phyloP scores from a whole-genome alignment of 1,140 invertebrate genomes.

The Pachyrhynchus sulphureomaculatus region DNA sequence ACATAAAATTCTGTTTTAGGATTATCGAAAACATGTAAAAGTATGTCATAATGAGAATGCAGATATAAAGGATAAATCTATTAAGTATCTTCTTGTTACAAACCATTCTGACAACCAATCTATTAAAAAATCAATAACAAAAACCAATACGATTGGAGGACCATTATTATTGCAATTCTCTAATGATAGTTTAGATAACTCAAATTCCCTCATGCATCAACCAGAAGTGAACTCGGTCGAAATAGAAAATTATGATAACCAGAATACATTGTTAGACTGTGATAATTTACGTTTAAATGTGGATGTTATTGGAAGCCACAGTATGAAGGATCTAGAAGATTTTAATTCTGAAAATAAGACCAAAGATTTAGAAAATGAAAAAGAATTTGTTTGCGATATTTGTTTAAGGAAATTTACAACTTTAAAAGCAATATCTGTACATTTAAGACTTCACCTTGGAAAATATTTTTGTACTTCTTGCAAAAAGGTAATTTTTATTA shows the following conservation, averaged over 20 bases:
- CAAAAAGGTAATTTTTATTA: constrained; percentile 48
- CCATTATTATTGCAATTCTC: constrained; percentile 39
- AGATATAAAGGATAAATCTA: not conserved
- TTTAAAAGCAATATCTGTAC: constrained; percentile 53
- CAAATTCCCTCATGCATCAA: constrained; percentile 39
- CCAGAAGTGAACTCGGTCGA: constrained; percentile 27
- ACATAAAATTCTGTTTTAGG: no score
- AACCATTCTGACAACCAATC: not conserved
- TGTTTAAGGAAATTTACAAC: constrained; percentile 56
- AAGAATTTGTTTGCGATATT: constrained; percentile 56
- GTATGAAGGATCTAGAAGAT: constrained; percentile 38
- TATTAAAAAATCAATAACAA: no score
- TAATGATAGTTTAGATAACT: constrained; percentile 43
- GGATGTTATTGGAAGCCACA: constrained; percentile 37
- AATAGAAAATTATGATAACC: constrained; percentile 27
- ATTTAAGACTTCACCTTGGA: constrained; percentile 58
- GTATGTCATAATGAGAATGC: not conserved
- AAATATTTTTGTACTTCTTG: constrained; percentile 53
- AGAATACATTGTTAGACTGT: constrained; percentile 22
- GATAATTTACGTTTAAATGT: constrained; percentile 37
- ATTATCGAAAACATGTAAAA: constrained; percentile 24
- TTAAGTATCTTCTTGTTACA: not conserved
- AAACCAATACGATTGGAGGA: constrained; percentile 31
- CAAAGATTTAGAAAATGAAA: constrained; percentile 22
- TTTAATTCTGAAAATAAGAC: constrained; percentile 35